Conservation (phyloP, 2,113 vertebrate species). For the Puma concolor region DNA sequence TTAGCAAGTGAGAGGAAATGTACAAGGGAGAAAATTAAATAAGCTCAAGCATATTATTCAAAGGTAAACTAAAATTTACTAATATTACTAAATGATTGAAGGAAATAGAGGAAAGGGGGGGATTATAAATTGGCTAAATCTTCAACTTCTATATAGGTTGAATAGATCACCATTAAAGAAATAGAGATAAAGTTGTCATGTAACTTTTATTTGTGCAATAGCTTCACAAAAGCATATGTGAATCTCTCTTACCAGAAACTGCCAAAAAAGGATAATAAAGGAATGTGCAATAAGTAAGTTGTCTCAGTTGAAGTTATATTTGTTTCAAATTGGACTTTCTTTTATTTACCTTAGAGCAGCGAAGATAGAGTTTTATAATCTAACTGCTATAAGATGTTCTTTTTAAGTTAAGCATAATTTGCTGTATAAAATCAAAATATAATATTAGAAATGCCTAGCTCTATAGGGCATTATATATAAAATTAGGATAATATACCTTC, state of each 20-base stretch:
- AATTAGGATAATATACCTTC: background rate
- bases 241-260: background rate
- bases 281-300: background rate
- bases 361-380: background rate
- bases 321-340: background rate
- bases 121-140: background rate
- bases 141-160: background rate
- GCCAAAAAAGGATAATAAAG: background rate
- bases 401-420: background rate
- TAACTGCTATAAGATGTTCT: background rate
- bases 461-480: background rate
- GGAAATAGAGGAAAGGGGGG: background rate
- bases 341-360: background rate
- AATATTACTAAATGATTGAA: background rate
- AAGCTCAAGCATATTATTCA: background rate
- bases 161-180: background rate
- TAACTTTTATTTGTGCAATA: background rate
- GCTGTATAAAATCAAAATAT: background rate
- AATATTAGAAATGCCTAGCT: background rate
- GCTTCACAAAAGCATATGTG: background rate
- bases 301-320: background rate
- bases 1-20: background rate
- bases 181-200: background rate
- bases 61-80: background rate
- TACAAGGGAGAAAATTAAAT: background rate